Evolutionary conservation across 2,113 vertebrate species (phyloP).

Genomic region (Echinops telfairi): DNA sequence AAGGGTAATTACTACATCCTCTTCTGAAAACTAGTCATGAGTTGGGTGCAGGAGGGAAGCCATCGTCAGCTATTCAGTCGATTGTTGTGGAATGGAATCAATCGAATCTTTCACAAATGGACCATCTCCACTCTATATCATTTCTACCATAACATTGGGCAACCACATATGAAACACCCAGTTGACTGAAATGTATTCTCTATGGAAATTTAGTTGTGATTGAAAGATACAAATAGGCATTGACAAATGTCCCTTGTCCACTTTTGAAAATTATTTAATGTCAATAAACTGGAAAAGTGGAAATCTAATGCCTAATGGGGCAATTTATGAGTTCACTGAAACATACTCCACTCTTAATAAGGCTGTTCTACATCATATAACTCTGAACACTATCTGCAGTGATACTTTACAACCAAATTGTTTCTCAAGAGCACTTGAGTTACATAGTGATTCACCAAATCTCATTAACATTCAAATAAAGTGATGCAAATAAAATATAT

Average conservation of each 20-base stretch:
- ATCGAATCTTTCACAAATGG: not conserved
- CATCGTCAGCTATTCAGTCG: not conserved
- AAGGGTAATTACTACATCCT: not conserved
- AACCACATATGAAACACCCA: not conserved
- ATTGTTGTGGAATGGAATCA: not conserved
- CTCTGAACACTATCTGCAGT: not conserved
- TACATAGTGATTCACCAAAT: slow-evolving; percentile 37
- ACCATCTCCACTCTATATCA: not conserved
- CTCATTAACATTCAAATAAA: not conserved
- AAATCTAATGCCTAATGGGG: slow-evolving; percentile 9
- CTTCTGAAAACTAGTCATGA: not conserved
- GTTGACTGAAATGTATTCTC: not conserved
- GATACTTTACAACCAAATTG: slow-evolving; percentile 47
- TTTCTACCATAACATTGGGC: not conserved
- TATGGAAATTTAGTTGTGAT: not conserved
- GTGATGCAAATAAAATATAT: not conserved
- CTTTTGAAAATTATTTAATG: slow-evolving; percentile 55
- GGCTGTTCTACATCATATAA: not conserved
- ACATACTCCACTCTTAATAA: slow-evolving; percentile 17
- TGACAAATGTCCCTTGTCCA: slow-evolving; percentile 43
- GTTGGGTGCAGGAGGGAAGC: not conserved
- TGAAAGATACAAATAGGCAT: slow-evolving; percentile 15
- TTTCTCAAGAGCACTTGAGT: slow-evolving; percentile 11
- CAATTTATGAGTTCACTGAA: slow-evolving; percentile 41
- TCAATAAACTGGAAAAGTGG: slow-evolving; percentile 37